Evolutionary conservation across 1,140 invertebrate genomes (phyloP), one percentile per base, ranked within the genome.

Genomic region (Zaprionus ornatus): DNA sequence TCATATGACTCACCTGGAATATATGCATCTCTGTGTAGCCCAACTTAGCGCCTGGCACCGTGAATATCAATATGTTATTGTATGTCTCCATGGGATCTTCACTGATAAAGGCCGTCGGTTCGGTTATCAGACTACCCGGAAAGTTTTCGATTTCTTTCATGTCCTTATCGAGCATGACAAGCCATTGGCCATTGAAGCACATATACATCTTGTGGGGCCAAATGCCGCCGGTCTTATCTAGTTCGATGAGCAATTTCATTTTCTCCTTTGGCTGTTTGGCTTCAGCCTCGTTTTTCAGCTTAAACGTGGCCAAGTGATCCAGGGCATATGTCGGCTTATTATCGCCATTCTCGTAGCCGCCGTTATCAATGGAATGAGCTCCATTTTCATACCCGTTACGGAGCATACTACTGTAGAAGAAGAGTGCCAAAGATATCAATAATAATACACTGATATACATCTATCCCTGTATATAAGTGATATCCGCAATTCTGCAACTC

Each of bases 181-280:
- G 32, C 91, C 91, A 92, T 65, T 92, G 91, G 1, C 91, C 91
- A 69, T 83, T 92, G 25, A 91, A 92, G 69, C 78, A 80, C 91
- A 92, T 92, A 29, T 75, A 92, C 90, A 92, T 92, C 40, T 92
- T 91, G 54, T 91, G 84, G 9, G 91, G 90, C 90, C 91, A 92
- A 50, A 92, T 83, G 21, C 87, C 87, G 0, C 91, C 87, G 0
- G 81, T 86, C 48, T 91, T 91, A 56, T 91, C 90, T 23, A 91
- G 64, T 15, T 91, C 90, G 29, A 91, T 79, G 9, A 92, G 69
- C 17, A 91, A 55, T 74, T 91, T 91, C 76, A 92, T 82, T 65
- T 92, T 92, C 50, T 92, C 91, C 59, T 91, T 92, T 5, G 91
- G 91, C 45, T 86, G 85, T 45, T 76, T 79, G 9, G 77, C 63